These are phyloP conservation scores for Sciurus niger DNA, from an alignment of 2,113 vertebrate genomes.

Conservation along the genomic window DNA sequence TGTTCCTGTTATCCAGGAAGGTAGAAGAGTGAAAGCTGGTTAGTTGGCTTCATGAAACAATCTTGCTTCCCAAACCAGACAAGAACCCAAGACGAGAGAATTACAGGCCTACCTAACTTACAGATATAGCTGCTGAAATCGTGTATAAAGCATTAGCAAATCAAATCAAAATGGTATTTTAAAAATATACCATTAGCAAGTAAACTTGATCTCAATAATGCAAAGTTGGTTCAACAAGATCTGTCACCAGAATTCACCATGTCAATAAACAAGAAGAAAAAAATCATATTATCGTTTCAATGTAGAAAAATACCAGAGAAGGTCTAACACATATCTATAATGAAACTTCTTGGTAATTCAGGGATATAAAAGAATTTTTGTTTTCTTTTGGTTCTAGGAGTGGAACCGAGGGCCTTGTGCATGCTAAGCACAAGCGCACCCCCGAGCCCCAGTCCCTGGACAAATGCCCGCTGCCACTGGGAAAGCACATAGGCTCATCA, in stretches of 20 bases:
- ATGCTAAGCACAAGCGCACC: neutral
- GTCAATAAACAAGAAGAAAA: neutral
- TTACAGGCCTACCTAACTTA: neutral
- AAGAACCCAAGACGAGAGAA: neutral
- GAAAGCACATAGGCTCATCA: neutral
- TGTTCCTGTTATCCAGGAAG: neutral
- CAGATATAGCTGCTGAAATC: neutral
- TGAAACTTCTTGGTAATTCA: neutral
- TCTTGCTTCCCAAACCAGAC: neutral
- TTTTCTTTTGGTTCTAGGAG: neutral
- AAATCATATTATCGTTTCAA: neutral
- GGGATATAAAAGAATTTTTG: neutral
- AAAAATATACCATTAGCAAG: neutral
- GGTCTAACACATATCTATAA: neutral
- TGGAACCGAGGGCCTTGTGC: neutral
- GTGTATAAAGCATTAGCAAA: neutral
- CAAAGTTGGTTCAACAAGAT: neutral
- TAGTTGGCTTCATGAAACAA: neutral
- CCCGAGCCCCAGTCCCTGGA: neutral
- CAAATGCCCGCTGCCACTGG: neutral
- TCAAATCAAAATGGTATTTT: neutral
- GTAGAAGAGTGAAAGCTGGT: neutral
- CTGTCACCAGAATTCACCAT: neutral
- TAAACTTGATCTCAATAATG: no score
- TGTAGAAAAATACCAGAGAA: neutral